Conservation (phyloP, 2,888 invertebrate genomes). For the Anarsia innoxiella region DNA sequence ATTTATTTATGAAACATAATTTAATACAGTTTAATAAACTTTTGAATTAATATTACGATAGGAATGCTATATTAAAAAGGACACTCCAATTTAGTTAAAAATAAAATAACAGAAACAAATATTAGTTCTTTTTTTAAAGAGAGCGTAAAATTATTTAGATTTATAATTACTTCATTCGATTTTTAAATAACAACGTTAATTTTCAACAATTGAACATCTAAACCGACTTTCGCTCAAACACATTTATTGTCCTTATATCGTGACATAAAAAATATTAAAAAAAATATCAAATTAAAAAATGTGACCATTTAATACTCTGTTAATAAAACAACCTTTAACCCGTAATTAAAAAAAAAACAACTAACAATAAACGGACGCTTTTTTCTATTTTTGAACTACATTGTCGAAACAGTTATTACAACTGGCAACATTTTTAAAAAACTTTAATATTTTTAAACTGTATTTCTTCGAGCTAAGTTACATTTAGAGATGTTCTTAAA, state of each 20-base stretch:
- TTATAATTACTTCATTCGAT: neutral
- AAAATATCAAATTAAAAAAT: neutral
- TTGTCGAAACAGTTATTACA: too few species aligned
- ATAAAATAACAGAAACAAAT: neutral
- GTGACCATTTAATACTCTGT: neutral
- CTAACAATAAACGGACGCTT: neutral
- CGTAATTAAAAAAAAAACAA: neutral
- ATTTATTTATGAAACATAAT: too few species aligned
- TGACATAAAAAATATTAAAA: neutral
- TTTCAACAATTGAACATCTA: neutral
- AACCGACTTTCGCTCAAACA: neutral
- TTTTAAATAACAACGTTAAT: neutral
- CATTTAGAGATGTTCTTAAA: too few species aligned
- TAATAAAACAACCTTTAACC: neutral
- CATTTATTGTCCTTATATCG: neutral
- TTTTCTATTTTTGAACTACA: too few species aligned
- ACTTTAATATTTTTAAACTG: too few species aligned
- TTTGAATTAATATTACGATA: too few species aligned
- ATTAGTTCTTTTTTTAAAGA: neutral
- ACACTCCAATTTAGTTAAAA: too few species aligned
- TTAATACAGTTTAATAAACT: too few species aligned
- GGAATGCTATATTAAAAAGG: slow-evolving; percentile 1
- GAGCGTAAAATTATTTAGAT: neutral
- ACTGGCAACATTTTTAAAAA: too few species aligned
- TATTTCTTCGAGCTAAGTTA: too few species aligned